These are phyloP conservation scores for Bombus huntii DNA, from an alignment of 1,140 invertebrate species.

Conservation along the genomic window DNA sequence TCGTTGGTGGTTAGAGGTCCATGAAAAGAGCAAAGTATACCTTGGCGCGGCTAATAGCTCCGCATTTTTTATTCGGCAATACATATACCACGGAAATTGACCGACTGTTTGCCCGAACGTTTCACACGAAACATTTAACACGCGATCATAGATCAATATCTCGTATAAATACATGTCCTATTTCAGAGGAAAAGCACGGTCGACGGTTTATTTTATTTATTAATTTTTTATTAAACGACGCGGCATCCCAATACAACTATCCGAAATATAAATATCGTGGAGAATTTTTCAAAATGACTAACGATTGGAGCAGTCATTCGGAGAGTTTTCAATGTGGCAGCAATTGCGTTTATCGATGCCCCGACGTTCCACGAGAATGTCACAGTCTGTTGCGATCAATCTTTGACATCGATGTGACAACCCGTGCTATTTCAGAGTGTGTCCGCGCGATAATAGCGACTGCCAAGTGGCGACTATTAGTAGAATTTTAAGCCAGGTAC, in stretches of 20 bases:
- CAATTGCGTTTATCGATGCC: constrained; percentile 25
- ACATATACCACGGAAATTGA: constrained; percentile 13
- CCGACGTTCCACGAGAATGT: constrained; percentile 33
- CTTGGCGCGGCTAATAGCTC: constrained; percentile 60
- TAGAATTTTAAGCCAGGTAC: constrained; percentile 55
- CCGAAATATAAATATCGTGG: background rate
- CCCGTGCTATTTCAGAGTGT: constrained; percentile 51
- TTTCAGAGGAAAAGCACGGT: background rate
- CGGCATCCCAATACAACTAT: background rate
- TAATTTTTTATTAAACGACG: background rate
- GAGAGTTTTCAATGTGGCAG: background rate
- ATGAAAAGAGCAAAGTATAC: constrained; percentile 63
- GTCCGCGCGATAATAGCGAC: constrained; percentile 60
- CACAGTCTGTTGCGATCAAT: constrained; percentile 57
- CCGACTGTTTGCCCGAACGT: constrained; percentile 16
- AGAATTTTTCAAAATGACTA: background rate
- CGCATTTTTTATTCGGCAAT: background rate
- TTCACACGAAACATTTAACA: background rate
- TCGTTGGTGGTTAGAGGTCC: constrained; percentile 46
- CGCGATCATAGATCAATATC: background rate
- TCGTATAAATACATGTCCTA: background rate
- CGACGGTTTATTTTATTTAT: too few species aligned
- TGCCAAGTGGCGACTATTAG: constrained; percentile 63
- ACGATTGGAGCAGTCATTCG: background rate
- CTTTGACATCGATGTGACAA: constrained; percentile 50